Base-by-base conservation (phyloP, 2,888 invertebrate species). In the Arctia plantaginis region DNA sequence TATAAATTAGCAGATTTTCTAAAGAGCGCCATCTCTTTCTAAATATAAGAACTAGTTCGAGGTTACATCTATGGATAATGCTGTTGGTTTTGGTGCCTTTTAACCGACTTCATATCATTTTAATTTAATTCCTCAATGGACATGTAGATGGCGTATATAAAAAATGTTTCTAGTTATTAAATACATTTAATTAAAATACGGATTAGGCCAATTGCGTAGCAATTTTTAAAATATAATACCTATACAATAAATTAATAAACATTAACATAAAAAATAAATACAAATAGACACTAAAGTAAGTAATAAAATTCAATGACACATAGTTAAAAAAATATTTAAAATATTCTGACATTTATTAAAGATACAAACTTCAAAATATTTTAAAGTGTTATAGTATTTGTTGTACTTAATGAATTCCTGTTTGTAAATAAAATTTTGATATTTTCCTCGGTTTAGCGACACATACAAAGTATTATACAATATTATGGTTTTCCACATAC, bases 401-500 rank as follows among this genome's bases (percentile, higher is more conserved):
- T 23, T 23, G 51, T 23, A 51, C 6, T 51, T 23, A 51, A 20
- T 20, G 6, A 23, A 23, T 51, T 51, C 8, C 20, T 51, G 23
- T 51, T 51, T 51, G 23, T 20, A 51, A 51, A 39, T 39, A n/a
- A 65, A 10, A 41, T 18, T 15, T 12, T 12, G 20, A 10, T 6
- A 12, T 30, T 67, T 27, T 51, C n/a, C 35, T 69, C 55, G 35
- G 68, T n/a, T 51, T 47, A 4, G 12, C 51, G 44, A 67, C 30
- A 55, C 20, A 55, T n/a, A 27, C 51, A 39, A 69, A 18, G 18
- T 55, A n/a, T 20, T 23, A 35, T 35, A 44, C 41, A 47, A 47
- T 68, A 70, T 70, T 44, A 70, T 70, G 70, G 39, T 41, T 44
- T 41, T 23, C 62, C 59, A 27, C 41, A 62, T 39, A 55, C 39